Evolutionary conservation across 2,113 vertebrate species (phyloP), one percentile per base, ranked within the genome.

Genomic region (Peromyscus maniculatus): DNA sequence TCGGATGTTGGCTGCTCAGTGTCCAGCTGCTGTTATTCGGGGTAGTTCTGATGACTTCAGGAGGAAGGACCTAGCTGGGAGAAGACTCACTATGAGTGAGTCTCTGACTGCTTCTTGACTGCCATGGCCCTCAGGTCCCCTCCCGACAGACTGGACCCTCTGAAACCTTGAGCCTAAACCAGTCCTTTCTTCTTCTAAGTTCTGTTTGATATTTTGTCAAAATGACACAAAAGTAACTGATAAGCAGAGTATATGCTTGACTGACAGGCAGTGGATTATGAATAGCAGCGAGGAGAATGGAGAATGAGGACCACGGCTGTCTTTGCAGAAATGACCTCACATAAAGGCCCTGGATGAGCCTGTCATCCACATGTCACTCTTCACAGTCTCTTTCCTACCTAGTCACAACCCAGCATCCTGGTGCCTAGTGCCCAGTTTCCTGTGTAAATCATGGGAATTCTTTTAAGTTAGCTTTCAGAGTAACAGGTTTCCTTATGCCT

Each of bases 261-360:
- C 13, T 28, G 4, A 3, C 33, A 21, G 62, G 24, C 15, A 49
- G 69, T 28, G 75, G 75, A 46, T 36, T 28, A 2, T 4, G 79
- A 74, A 12, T 7, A 59, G 46, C 22, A 33, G 46, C 8, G 12
- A 87, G 87, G 28, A 33, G n/a, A n/a, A 49, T 5, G 16, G 78
- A 12, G 71, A 66, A 46, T 0, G 0, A 12, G 0, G 0, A 16
- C 49, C 43, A 31, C 0, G 13, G 46, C 5, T 21, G 28, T 69
- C 75, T 66, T 52, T 52, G 26, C 43, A 66, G 49, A 95, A 59
- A 7, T 11, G 7, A 57, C 62, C 69, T 84, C 31, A 13, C 74
- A 31, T 16, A 22, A 0, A 43, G 74, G 46, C 13, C 22, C 9
- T 19, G 9, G 33, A 39, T 5, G 7, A 52, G 4, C 31, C 28